Percentiles rank a stretch among this genome's conserved stretches.
Conservation (phyloP, 2,113 vertebrate species). For the Phylloscopus whistleri region DNA sequence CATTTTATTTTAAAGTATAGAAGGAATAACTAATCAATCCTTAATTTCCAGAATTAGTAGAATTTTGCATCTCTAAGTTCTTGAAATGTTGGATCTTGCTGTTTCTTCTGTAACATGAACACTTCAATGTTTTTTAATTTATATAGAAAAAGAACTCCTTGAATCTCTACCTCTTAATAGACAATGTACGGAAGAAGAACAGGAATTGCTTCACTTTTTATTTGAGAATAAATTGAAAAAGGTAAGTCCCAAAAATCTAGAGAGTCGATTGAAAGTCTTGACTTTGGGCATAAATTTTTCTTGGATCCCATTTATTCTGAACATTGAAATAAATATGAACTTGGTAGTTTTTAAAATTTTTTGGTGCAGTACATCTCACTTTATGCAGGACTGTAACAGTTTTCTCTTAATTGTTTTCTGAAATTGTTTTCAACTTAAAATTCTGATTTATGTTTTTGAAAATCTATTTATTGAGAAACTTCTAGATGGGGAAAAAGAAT, state of each 20-base stretch:
- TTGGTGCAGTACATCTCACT: background rate
- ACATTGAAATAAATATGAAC: background rate
- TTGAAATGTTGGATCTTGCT: background rate
- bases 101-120: background rate
- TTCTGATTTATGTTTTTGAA: background rate
- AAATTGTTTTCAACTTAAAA: background rate
- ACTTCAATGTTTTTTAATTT: background rate
- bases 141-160: conserved; percentile 93
- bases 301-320: background rate
- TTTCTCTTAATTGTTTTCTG: background rate
- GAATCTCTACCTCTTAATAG: conserved; percentile 92
- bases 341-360: background rate
- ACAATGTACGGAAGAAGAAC: conserved; percentile 90
- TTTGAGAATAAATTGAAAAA: conserved; percentile 99
- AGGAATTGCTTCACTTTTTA: conserved; percentile 91
- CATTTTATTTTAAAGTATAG: background rate
- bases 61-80: background rate
- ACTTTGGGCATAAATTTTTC: background rate
- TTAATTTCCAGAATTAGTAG: background rate
- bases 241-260: conserved; percentile 66
- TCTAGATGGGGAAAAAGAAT: background rate
- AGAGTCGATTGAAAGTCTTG: background rate
- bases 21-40: background rate
- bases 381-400: background rate
- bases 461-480: background rate